phyloP scores from a whole-genome alignment of 2,113 vertebrate species.

The Condylura cristata region DNA sequence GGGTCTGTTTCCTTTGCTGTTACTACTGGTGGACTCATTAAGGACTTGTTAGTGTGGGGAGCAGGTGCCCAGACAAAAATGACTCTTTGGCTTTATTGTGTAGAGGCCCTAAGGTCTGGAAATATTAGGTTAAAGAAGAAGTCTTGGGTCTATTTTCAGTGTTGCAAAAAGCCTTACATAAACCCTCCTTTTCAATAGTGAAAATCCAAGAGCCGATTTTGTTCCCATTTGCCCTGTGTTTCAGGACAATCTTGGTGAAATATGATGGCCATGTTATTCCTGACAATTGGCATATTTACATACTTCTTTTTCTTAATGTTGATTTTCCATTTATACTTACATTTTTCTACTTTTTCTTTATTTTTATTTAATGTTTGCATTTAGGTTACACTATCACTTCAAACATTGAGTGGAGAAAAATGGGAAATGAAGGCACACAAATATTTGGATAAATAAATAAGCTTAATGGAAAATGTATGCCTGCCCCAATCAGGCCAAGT shows the following conservation, averaged over 20 bases:
- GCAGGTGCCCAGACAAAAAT: slow-evolving; percentile 74
- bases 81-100: slow-evolving; percentile 65
- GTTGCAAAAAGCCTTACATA: not conserved
- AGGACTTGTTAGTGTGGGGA: slow-evolving; percentile 45
- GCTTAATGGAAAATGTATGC: slow-evolving; percentile 44
- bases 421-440: slow-evolving; percentile 36
- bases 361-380: slow-evolving; percentile 55
- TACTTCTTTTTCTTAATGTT: not conserved
- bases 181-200: not conserved
- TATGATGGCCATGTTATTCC: not conserved
- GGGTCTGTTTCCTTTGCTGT: slow-evolving; percentile 52
- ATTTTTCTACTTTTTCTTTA: slow-evolving; percentile 42
- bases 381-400: slow-evolving; percentile 27
- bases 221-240: not conserved
- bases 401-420: slow-evolving; percentile 56
- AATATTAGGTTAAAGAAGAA: slow-evolving; percentile 38
- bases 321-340: slow-evolving; percentile 29
- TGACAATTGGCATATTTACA: not conserved
- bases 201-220: slow-evolving; percentile 45
- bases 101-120: slow-evolving; percentile 55
- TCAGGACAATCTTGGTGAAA: not conserved
- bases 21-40: slow-evolving; percentile 54
- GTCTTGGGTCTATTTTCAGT: slow-evolving; percentile 1
- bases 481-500: slow-evolving; percentile 26
- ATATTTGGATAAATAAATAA: slow-evolving; percentile 59